A percentile compares a stretch with the other conserved stretches of the same genome.
These are phyloP conservation scores for Cerceris ruficornis DNA, from an alignment of 2,888 invertebrate species.

Conservation along the genomic window DNA sequence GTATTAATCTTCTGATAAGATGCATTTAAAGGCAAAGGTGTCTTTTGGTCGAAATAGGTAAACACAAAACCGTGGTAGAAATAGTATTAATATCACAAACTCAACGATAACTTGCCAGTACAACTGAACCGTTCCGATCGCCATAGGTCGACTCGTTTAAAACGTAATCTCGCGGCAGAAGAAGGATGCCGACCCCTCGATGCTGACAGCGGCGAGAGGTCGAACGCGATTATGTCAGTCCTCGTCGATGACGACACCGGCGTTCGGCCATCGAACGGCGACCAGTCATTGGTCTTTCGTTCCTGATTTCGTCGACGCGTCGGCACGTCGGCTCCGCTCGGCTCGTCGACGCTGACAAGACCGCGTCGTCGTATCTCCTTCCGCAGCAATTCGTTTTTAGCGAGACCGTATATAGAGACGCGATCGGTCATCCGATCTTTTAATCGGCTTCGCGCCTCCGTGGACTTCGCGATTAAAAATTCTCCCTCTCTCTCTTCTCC, in stretches of 20 bases:
- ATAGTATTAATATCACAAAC: too few species aligned
- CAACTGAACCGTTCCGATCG: not conserved
- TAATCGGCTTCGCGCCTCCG: slow-evolving; percentile 18
- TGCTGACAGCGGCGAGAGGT: slow-evolving; percentile 43
- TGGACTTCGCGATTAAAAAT: not conserved
- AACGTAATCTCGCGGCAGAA: slow-evolving; percentile 6
- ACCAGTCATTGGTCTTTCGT: slow-evolving; percentile 37
- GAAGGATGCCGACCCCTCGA: slow-evolving; percentile 49
- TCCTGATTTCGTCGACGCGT: slow-evolving; percentile 37
- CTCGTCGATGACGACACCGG: slow-evolving; percentile 38
- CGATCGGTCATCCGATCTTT: slow-evolving; percentile 33
- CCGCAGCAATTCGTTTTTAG: slow-evolving; percentile 37
- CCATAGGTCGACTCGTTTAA: slow-evolving; percentile 17
- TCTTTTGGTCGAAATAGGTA: too few species aligned
- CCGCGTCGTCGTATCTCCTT: slow-evolving; percentile 3
- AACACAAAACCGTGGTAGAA: too few species aligned
- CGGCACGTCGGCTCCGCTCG: too few species aligned
- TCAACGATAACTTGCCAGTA: too few species aligned
- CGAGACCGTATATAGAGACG: slow-evolving; percentile 47
- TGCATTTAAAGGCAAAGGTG: too few species aligned
- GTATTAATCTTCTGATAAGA: too few species aligned
- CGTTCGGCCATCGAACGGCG: slow-evolving; percentile 24
- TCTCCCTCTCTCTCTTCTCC: not conserved
- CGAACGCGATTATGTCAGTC: slow-evolving; percentile 53
- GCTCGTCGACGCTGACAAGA: not conserved